Evolutionary conservation across 2,113 vertebrate genomes (phyloP), one percentile per base, ranked within the genome.

Genomic region (Dipodomys ordii): DNA sequence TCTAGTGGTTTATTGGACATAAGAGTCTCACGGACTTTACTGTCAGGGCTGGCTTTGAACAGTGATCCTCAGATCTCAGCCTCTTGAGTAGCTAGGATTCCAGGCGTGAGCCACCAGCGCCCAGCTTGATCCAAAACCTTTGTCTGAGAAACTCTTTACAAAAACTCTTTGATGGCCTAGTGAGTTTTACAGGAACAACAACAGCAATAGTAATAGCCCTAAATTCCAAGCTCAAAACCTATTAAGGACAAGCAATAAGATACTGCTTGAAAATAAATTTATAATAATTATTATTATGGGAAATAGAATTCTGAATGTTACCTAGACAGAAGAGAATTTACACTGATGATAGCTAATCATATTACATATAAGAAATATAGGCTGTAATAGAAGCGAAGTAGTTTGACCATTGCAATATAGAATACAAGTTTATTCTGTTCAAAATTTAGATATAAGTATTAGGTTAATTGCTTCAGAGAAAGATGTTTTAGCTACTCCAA

Each of bases 161-260:
- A 5, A 13, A 13, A 68, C 2, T 32, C 35, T 7, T 68, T 2
- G 9, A 0, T 3, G 22, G 18, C 46, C 12, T 69, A 10, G 0
- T 9, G 76, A 69, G 0, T 64, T 39, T 71, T 71, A n/a, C 11
- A 49, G 5, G 71, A 69, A 71, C 15, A 57, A 18, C 53, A 57
- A 57, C 53, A 57, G 12, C 49, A 32, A 32, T 23, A 13, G 39
- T 39, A 39, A 19, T 30, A 53, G 53, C 15, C 53, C 0, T 39
- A 49, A 62, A 82, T 49, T 67, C 76, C 12, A 23, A 44, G 9
- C 2, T 69, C 18, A 64, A 27, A 39, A 77, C 7, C 1, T 39
- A 27, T 64, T 64, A 62, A 62, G 25, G 15, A 53, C 20, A 65
- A 62, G 2, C 23, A 30, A 11, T 65, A 57, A 16, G 15, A 57